Evolutionary conservation across 1,140 invertebrate genomes (phyloP).

Genomic region (Himalopsyche phryganea): DNA sequence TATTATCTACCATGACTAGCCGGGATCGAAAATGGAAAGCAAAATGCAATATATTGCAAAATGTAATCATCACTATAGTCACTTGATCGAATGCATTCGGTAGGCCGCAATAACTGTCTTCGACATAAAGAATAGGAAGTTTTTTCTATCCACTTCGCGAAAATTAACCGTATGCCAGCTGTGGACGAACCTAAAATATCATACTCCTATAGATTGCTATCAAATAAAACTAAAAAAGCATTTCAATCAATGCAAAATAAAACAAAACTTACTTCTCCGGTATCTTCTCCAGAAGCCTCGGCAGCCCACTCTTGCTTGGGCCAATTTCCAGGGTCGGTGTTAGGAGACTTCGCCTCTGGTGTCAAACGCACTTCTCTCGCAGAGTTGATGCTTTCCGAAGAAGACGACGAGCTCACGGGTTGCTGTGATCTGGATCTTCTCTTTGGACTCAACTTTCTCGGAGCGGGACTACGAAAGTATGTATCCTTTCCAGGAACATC

Average conservation of each 20-base stretch:
- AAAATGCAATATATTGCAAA: no score
- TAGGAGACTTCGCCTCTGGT: conserved; percentile 36
- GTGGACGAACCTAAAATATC: no score
- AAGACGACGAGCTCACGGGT: conserved; percentile 49
- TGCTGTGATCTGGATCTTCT: conserved; percentile 42
- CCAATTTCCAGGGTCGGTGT: conserved; percentile 36
- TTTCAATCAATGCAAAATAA: background rate
- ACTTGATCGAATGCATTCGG: no score
- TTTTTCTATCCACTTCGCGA: no score
- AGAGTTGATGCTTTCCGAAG: conserved; percentile 52
- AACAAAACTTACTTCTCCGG: conserved; percentile 38
- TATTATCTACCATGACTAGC: no score
- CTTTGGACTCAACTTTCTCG: conserved; percentile 51
- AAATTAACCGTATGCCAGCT: no score
- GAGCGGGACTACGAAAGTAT: conserved; percentile 37
- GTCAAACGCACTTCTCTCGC: conserved; percentile 39
- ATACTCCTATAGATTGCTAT: no score
- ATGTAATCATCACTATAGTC: no score
- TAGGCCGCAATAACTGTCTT: no score
- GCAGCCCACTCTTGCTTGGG: conserved; percentile 32
- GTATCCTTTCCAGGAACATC: conserved; percentile 42
- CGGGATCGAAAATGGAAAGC: no score
- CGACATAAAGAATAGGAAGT: no score
- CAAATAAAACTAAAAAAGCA: no score
- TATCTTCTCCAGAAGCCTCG: conserved; percentile 42